Evolutionary conservation across 2,888 invertebrate genomes (phyloP), one percentile per base, ranked within the genome.

Genomic region (Eupithecia centaureata): DNA sequence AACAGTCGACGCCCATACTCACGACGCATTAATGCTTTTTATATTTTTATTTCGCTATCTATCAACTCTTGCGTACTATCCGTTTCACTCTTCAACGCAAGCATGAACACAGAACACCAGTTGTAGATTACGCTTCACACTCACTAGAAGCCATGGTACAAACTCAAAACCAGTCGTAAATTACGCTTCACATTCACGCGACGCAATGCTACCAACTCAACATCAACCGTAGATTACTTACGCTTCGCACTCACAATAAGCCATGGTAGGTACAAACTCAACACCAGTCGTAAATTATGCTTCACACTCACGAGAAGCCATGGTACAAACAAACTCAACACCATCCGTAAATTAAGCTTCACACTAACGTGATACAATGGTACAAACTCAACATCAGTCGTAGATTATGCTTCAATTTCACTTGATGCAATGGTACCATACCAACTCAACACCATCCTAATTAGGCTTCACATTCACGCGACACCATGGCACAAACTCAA

Each of bases 11-110:
- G 91, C 86, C 89, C 87, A 90, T 90, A 89, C 86, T 87, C 89
- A 89, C 86, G 88, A 89, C 88, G 93, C 94, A 92, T 92, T 94
- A 94, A 94, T 92, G 94, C 94, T 94, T 94, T 83, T 88, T 88
- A 90, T 86, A 82, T 80, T 86, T 85, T 89, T 86, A 86, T 85
- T 87, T 89, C 78, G 88, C 89, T 90, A 87, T 87, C 84, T 66
- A 86, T 87, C 86, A 84, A 84, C 81, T 88, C 85, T 88, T 81
- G 78, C 82, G 81, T 82, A 81, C 86, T 87, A 79, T 86, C 85
- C 85, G 76, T 80, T 76, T 85, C 81, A 82, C 83, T 81, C 80
- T 80, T 68, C 68, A 61, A 59, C 38, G 68, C 68, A 68, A 82
- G 82, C 86, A 85, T 82, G 86, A 1, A 54, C 54, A 52, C 52